A percentile compares a stretch with the other conserved stretches of the same genome.
phyloP scores from a whole-genome alignment of 2,888 invertebrate genomes.

The Aelia acuminata region DNA sequence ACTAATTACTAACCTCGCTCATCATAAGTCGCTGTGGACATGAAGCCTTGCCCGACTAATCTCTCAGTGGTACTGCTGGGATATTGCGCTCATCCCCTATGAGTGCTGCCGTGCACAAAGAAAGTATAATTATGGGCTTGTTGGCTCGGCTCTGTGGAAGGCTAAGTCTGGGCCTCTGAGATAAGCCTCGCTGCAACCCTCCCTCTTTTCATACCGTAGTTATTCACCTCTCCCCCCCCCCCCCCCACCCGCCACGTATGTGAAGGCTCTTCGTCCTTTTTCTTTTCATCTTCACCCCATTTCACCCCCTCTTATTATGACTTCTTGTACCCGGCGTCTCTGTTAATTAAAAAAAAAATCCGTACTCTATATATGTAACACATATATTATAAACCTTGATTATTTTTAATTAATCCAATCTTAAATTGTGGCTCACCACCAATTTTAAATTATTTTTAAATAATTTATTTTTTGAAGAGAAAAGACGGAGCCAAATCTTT shows the following conservation, averaged over 20 bases:
- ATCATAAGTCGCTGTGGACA: too few relatives aligned
- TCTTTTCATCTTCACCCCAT: neutral
- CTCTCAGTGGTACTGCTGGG: neutral
- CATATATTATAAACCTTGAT: too few relatives aligned
- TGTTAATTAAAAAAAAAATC: too few relatives aligned
- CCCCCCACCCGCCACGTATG: too few relatives aligned
- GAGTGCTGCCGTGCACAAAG: neutral
- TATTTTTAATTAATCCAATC: too few relatives aligned
- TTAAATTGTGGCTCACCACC: too few relatives aligned
- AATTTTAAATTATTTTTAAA: too few relatives aligned
- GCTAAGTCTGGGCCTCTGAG: neutral
- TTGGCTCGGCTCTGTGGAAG: neutral
- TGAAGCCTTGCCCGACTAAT: too few relatives aligned
- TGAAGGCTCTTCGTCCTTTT: slow-evolving; percentile 1
- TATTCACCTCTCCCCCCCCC: neutral
- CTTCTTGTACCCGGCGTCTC: neutral
- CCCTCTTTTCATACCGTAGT: slow-evolving; percentile 20
- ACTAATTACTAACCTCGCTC: too few relatives aligned
- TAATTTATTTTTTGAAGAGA: too few relatives aligned
- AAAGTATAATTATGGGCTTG: neutral
- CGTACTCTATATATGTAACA: too few relatives aligned
- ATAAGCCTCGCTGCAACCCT: neutral
- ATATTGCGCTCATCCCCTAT: neutral
- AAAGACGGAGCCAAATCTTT: too few relatives aligned
- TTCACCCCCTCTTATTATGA: neutral